These are phyloP conservation scores for Centropus bengalensis DNA, from an alignment of 2,113 vertebrate genomes.

Conservation along the genomic window DNA sequence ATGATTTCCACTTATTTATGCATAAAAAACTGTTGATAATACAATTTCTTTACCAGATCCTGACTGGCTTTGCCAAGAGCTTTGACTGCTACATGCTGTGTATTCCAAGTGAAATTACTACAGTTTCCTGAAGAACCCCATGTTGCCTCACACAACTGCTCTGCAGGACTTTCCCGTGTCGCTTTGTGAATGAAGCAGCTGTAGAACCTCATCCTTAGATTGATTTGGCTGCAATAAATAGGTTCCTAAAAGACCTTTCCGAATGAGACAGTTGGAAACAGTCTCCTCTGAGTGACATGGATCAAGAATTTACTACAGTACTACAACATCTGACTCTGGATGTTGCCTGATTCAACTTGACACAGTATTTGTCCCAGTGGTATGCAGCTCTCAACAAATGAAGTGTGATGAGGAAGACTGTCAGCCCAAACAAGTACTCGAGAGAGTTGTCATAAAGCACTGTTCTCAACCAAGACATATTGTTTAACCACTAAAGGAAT, in stretches of 20 bases:
- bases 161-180: not conserved
- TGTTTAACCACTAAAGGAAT: not conserved
- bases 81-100: not conserved
- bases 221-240: not conserved
- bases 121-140: not conserved
- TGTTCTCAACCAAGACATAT: not conserved
- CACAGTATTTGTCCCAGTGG: not conserved
- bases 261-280: not conserved
- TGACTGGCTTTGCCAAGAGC: not conserved
- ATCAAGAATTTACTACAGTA: not conserved
- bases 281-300: not conserved
- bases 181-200: not conserved
- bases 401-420: constrained; percentile 8
- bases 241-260: not conserved
- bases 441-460: not conserved
- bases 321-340: not conserved
- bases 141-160: not conserved
- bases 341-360: not conserved
- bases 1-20: not conserved
- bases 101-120: not conserved
- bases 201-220: not conserved
- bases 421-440: not conserved
- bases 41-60: not conserved
- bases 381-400: constrained; percentile 7
- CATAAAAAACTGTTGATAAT: not conserved